Evolutionary conservation across 2,113 vertebrate species (phyloP).

Genomic region (Heterotis niloticus): DNA sequence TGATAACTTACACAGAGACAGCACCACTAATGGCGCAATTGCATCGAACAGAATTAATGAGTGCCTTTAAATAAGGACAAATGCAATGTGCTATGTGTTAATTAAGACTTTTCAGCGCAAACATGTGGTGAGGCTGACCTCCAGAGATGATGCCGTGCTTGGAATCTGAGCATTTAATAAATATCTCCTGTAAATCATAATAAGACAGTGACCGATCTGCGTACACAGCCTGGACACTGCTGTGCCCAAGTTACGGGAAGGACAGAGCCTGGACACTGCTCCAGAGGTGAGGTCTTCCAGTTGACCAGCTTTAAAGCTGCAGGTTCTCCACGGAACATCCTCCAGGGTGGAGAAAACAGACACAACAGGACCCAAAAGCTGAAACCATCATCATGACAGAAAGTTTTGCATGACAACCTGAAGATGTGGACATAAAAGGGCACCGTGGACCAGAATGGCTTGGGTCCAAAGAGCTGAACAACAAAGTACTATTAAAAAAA

Average conservation of each 20-base stretch:
- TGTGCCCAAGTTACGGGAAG: too few relatives aligned
- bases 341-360: not conserved
- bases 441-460: not conserved
- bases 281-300: too few relatives aligned
- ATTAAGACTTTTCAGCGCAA: not conserved
- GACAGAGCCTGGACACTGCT: too few relatives aligned
- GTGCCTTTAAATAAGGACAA: conserved; percentile 10
- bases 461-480: conserved; percentile 1
- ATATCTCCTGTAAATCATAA: not conserved
- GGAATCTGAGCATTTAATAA: not conserved
- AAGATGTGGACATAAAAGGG: not conserved
- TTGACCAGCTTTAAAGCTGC: too few relatives aligned
- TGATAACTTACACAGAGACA: conserved; percentile 9
- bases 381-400: not conserved
- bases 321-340: not conserved
- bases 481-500: conserved; percentile 17
- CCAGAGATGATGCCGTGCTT: not conserved
- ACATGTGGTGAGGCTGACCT: not conserved
- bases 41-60: conserved; percentile 9
- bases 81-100: not conserved
- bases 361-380: not conserved
- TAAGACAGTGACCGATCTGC: too few relatives aligned
- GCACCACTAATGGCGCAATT: conserved; percentile 1
- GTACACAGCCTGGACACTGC: too few relatives aligned
- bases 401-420: not conserved